These are phyloP conservation scores for Paramormyrops kingsleyae DNA, from an alignment of 2,113 vertebrate genomes.

Conservation along the genomic window DNA sequence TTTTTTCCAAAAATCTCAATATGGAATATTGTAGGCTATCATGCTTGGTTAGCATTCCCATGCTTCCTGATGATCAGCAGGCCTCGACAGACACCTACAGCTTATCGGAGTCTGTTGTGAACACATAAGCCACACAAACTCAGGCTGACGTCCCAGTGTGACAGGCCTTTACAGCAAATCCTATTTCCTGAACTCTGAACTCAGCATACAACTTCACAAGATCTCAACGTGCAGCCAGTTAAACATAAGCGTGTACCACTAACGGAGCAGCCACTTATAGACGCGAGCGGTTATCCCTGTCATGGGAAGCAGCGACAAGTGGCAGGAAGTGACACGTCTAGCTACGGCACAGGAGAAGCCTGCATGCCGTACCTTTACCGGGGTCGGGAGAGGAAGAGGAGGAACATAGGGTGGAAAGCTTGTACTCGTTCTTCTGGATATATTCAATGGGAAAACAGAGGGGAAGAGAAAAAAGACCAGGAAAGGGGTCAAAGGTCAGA, in stretches of 20 bases:
- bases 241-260: neutral
- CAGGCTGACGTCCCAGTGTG: neutral
- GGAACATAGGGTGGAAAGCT: conserved; percentile 71
- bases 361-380: conserved; percentile 56
- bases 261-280: neutral
- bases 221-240: neutral
- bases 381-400: conserved; percentile 62
- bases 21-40: neutral
- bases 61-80: neutral
- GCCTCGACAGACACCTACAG: neutral
- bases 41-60: neutral
- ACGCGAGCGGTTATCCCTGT: neutral
- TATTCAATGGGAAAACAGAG: conserved; percentile 33
- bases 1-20: neutral
- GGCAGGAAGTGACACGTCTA: neutral
- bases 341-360: conserved; percentile 3
- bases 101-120: neutral
- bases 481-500: conserved; percentile 10
- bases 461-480: conserved; percentile 25
- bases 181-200: neutral
- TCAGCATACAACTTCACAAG: neutral
- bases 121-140: neutral
- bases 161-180: neutral
- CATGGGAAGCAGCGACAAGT: neutral
- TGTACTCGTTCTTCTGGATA: conserved; percentile 70